Evolutionary conservation across 2,113 vertebrate species (phyloP).

Genomic region (Saguinus imperator): DNA sequence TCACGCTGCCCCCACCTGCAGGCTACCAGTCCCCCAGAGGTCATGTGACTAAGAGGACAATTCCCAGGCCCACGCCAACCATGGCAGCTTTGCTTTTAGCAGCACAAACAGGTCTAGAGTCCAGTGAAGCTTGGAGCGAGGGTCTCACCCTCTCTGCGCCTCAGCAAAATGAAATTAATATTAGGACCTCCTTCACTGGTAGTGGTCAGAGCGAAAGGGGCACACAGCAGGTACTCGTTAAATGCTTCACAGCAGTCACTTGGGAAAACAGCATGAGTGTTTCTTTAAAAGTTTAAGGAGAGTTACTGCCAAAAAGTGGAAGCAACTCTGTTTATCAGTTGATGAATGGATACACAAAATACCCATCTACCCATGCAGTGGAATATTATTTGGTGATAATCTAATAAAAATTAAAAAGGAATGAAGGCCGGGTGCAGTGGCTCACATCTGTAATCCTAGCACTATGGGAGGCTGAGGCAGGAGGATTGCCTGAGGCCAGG

Average conservation of each 20-base stretch:
- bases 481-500: too few species aligned
- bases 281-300: not conserved
- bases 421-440: too few species aligned
- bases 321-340: not conserved
- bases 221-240: not conserved
- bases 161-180: not conserved
- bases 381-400: too few species aligned
- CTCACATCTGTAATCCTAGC: too few species aligned
- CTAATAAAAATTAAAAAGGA: not conserved
- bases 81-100: not conserved
- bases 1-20: not conserved
- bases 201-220: not conserved
- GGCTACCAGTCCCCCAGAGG: too few species aligned
- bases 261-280: not conserved
- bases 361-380: not conserved
- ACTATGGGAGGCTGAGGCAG: too few species aligned
- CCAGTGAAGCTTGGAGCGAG: not conserved
- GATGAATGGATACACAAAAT: not conserved
- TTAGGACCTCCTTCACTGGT: not conserved
- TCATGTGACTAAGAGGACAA: rapidly evolving
- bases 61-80: not conserved
- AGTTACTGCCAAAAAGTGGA: not conserved
- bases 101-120: not conserved
- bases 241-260: not conserved
- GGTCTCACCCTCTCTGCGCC: not conserved